Evolutionary conservation across 2,113 vertebrate species (phyloP).

Genomic region (Scomber colias): DNA sequence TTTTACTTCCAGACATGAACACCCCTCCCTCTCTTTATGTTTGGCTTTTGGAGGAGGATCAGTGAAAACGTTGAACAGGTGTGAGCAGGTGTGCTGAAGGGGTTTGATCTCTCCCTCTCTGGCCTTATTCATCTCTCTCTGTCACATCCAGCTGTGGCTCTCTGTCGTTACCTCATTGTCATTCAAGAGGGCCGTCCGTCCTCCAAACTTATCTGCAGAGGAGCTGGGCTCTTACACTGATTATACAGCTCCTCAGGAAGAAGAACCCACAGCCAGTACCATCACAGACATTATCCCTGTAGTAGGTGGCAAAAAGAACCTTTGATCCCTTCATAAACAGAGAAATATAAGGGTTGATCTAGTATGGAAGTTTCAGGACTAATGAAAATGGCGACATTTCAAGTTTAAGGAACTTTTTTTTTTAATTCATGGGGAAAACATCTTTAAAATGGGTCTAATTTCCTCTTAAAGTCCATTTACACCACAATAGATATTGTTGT

Average conservation of each 20-base stretch:
- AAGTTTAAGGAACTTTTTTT: no score
- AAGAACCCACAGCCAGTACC: constrained; percentile 16
- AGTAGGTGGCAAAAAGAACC: constrained; percentile 14
- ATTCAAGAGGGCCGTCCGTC: constrained; percentile 61
- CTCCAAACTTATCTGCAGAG: constrained; percentile 60
- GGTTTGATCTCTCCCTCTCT: constrained; percentile 67
- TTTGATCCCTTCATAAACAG: not conserved
- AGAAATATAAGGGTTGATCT: not conserved
- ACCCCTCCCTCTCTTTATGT: not conserved
- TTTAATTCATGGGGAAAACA: no score
- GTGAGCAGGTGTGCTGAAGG: constrained; percentile 68
- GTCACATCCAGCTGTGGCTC: constrained; percentile 72
- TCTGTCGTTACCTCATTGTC: constrained; percentile 71
- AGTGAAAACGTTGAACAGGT: constrained; percentile 61
- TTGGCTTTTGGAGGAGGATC: constrained; percentile 45
- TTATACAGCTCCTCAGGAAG: constrained; percentile 56
- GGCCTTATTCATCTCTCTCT: constrained; percentile 69
- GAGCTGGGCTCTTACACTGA: constrained; percentile 66
- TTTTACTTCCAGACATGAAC: not conserved
- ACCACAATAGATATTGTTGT: no score
- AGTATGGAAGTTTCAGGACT: not conserved
- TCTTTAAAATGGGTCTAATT: no score
- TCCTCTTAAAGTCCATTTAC: no score
- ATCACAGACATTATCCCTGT: constrained; percentile 23
- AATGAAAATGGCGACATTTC: not conserved